Conservation (phyloP, 2,113 vertebrate species). For the Oxyruncus cristatus region DNA sequence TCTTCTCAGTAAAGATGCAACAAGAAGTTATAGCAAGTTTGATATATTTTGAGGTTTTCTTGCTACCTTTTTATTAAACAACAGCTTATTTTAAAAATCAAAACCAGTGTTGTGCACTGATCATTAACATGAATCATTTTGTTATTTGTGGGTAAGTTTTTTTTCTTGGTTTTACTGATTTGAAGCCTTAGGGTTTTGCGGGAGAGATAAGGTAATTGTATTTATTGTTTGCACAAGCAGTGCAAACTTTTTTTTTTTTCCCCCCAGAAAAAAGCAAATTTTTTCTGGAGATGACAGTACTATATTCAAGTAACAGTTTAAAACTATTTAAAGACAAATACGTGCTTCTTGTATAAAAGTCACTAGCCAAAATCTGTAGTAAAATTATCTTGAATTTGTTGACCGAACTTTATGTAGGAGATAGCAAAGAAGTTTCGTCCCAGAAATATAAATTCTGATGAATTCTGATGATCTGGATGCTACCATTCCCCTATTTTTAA, state of each 20-base stretch:
- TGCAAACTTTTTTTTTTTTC: too few relatives aligned
- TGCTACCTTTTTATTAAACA: not conserved
- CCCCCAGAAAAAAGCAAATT: too few relatives aligned
- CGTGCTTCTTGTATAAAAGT: not conserved
- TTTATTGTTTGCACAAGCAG: not conserved
- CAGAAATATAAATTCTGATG: not conserved
- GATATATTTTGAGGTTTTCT: not conserved
- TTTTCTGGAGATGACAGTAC: not conserved
- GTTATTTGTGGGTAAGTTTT: not conserved
- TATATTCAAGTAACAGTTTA: not conserved
- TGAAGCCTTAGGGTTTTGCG: not conserved
- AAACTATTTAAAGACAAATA: not conserved
- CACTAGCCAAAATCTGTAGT: not conserved
- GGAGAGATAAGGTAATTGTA: not conserved
- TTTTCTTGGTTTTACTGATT: not conserved
- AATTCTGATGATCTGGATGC: not conserved
- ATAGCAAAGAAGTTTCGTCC: not conserved
- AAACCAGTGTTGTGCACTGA: not conserved
- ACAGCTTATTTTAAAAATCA: not conserved
- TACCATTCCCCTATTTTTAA: not conserved
- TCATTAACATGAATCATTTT: not conserved
- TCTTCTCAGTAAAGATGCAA: not conserved
- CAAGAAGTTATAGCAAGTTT: not conserved
- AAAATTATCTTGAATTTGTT: not conserved
- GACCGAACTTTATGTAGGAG: not conserved